A percentile compares a stretch with the other conserved stretches of the same genome.
Conservation (phyloP, 2,113 vertebrate species). For the Hippocampus barbouri region DNA sequence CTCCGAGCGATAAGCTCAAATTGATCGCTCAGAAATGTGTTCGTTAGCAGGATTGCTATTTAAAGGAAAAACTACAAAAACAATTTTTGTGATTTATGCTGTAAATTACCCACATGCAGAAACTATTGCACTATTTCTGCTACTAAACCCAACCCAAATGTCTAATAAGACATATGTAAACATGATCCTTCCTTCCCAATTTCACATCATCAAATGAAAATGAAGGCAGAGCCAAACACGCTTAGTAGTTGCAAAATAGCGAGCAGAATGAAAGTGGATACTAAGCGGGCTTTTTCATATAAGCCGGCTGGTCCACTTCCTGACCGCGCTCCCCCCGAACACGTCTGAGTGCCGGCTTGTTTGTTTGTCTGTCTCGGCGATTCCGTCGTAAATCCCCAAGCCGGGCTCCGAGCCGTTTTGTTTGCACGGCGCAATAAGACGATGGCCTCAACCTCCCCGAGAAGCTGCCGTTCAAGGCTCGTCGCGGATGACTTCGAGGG, state of each 20-base stretch:
- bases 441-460: constrained; percentile 25
- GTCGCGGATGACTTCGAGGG: background rate
- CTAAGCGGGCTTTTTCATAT: constrained; percentile 50
- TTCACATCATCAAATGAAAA: constrained; percentile 47
- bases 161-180: too few species aligned
- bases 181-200: too few species aligned
- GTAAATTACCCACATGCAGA: too few species aligned
- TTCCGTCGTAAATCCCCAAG: background rate
- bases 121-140: too few species aligned
- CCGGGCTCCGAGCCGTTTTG: constrained; percentile 30
- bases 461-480: constrained; percentile 18
- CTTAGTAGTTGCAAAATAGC: constrained; percentile 45
- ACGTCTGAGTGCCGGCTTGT: constrained; percentile 30
- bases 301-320: background rate
- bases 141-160: too few species aligned
- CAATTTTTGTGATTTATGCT: too few species aligned
- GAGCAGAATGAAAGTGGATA: constrained; percentile 41
- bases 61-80: too few species aligned
- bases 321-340: constrained; percentile 6
- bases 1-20: too few species aligned
- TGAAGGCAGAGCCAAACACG: constrained; percentile 29
- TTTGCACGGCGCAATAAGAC: constrained; percentile 36
- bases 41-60: too few species aligned
- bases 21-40: too few species aligned
- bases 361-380: constrained; percentile 39